Evolutionary conservation across 2,888 invertebrate species (phyloP).

Genomic region (Ochropacha duplaris): DNA sequence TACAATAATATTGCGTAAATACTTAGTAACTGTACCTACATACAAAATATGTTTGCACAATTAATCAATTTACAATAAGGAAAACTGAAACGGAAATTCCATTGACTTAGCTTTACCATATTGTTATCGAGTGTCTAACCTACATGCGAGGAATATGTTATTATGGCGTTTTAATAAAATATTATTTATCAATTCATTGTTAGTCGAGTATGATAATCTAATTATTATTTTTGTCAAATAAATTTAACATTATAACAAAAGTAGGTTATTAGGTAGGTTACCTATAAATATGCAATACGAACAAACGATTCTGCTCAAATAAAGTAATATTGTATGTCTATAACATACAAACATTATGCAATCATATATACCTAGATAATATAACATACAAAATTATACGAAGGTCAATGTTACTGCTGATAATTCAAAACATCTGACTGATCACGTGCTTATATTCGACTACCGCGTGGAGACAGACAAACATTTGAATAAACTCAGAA

Average conservation of each 20-base stretch:
- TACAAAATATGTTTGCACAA: conserved; percentile 4
- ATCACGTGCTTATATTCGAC: neutral
- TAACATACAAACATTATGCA: neutral
- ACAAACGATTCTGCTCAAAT: neutral
- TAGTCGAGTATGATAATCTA: neutral
- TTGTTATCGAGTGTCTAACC: conserved; percentile 33
- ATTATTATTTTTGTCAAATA: neutral
- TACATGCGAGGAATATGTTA: conserved; percentile 20
- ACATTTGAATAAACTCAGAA: neutral
- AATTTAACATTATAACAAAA: neutral
- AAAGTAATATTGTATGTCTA: neutral
- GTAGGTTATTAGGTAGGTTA: neutral
- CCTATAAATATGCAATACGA: neutral
- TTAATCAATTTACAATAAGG: conserved; percentile 17
- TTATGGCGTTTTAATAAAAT: neutral
- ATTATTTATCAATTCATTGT: too few relatives aligned
- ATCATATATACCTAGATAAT: neutral
- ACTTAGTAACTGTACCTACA: neutral
- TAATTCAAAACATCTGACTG: conserved; percentile 1
- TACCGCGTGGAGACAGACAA: neutral
- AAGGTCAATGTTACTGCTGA: conserved; percentile 1
- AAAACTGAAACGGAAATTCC: conserved; percentile 33
- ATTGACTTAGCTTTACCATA: conserved; percentile 18
- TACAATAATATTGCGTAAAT: too few relatives aligned
- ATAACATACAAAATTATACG: neutral